Evolutionary conservation across 2,113 vertebrate genomes (phyloP).

Genomic region (Bothrops jararaca): DNA sequence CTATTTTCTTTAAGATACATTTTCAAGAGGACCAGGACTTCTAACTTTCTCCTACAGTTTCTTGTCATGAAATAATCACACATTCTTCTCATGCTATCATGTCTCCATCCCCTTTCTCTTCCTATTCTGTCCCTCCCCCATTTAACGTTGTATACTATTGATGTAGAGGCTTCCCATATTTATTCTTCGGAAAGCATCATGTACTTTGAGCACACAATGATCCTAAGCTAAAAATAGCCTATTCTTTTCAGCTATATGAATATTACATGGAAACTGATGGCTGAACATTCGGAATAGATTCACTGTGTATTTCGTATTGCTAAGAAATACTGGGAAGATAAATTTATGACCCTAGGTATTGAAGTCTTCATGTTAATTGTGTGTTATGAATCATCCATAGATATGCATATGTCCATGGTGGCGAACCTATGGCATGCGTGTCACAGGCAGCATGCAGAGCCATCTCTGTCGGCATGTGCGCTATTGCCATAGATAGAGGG

Average conservation of each 20-base stretch:
- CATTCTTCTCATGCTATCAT: not conserved
- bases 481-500: too few species aligned
- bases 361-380: not conserved
- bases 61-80: not conserved
- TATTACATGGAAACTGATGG: not conserved
- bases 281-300: not conserved
- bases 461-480: accelerated
- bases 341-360: not conserved
- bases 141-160: not conserved
- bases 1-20: not conserved
- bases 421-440: too few species aligned
- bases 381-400: not conserved
- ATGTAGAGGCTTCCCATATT: not conserved
- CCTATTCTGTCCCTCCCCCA: not conserved
- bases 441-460: too few species aligned
- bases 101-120: not conserved
- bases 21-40: not conserved
- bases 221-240: not conserved
- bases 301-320: not conserved
- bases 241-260: not conserved
- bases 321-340: not conserved
- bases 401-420: not conserved
- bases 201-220: not conserved
- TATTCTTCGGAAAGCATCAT: not conserved
- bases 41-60: not conserved